Base-by-base conservation (phyloP, 2,113 vertebrate species). In the Phycodurus eques region DNA sequence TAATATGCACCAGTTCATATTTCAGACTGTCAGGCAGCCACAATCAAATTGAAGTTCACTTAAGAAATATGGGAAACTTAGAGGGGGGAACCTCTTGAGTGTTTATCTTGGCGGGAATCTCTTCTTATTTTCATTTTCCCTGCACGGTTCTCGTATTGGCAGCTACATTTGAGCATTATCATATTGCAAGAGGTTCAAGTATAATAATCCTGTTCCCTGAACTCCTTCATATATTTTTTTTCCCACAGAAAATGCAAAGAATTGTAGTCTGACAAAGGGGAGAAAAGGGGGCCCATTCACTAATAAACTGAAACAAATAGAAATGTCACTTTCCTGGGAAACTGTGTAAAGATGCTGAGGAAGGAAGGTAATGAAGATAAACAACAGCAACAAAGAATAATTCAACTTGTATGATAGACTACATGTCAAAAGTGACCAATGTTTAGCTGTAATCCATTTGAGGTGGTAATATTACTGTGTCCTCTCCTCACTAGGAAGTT, bases 91-190 rank as follows among this genome's bases (percentile, higher is more conserved):
- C 35, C 62, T 65, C 54, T 15, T 13, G 10, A 67, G 44, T 79
- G 82, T 83, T 81, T 81, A 62, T 59, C 71, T 20, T 86, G 80
- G 81, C 83, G 75, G 46, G 33, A 59, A 51, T 65, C 66, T 64
- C 71, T 63, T 61, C 69, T 70, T 77, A 13, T 66, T 83, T 81
- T 74, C 4, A 69, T 76, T 79, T 64, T 61, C 71, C 19, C 31
- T 61, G 20, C 63, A 54, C 43, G 17, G 59, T 61, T 61, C 15
- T 61, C 31, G 6, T 35, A 35, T 61, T 61, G 59, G 59, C 64
- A 66, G 54, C 64, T 77, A 75, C 56, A 72, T 71, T 77, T 78
- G 53, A 69, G 22, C 44, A 27, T 66, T 14, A 66, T 66, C 44
- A 17, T 13, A 46, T 22, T 66, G n/a, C 43, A 66, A 66, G 31